Base-by-base conservation (phyloP, 2,888 invertebrate genomes). In the Crocallis elinguaria region DNA sequence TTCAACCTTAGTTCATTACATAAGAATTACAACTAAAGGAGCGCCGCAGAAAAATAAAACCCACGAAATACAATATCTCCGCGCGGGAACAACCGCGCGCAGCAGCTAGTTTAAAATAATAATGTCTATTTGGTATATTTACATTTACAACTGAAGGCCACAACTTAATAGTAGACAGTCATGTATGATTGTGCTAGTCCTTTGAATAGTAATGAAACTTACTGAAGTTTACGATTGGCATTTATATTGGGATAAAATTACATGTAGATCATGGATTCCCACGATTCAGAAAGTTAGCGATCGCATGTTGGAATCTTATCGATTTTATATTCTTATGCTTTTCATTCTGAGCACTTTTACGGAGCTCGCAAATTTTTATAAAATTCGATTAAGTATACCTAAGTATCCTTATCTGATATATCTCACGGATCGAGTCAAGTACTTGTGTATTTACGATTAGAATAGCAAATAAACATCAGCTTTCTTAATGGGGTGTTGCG, bases 211-310 rank as follows among this genome's bases (percentile, higher is more conserved):
- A 11, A 29, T 29, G n/a, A n/a, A 5, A 7, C 19, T 29, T 62
- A 55, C 66, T 69, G 69, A 73, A 76, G 73, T 30, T 32, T 21
- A 19, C 42, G 21, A 42, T 9, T 35, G 19, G 12, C 13, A 49
- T 42, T 35, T 14, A 32, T 36, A 35, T 36, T 25, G 37, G 37
- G 29, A 29, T 37, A 43, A 42, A 49, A n/a, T 19, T 35, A 73
- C 68, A 75, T 77, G 64, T 77, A 75, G 73, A 80, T 79, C 72
- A 79, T 77, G 70, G 67, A 69, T 87, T 88, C 88, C 86, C 88
- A 88, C 86, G 86, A 69, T 73, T 66, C 55, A 71, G 82, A 85
- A 84, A 84, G 81, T 68, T 74, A 75, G 71, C 68, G 75, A 76
- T 81, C 74, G 82, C 78, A 69, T 75, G 75, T 71, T 53, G 63